Conservation (phyloP, 2,888 invertebrate genomes). For the Boloria euphrosyne region DNA sequence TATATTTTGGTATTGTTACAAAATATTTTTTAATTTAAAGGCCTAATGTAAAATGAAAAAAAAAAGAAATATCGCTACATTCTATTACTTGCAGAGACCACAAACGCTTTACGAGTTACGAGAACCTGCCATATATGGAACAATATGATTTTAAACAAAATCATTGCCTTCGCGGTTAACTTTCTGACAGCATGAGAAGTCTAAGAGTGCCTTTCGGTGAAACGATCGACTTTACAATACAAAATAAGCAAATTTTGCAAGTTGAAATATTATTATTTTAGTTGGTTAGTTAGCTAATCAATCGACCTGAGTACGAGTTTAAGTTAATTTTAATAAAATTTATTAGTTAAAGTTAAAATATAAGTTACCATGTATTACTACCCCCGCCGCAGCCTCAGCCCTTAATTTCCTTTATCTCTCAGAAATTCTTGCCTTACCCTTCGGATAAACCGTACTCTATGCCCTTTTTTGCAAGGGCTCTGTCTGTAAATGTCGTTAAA, state of each 20-base stretch:
- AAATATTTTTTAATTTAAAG: constrained; percentile 1
- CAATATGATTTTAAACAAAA: constrained; percentile 74
- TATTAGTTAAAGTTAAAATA: too few relatives aligned
- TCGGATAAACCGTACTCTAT: too few relatives aligned
- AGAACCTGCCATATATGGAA: constrained; percentile 60
- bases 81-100: constrained; percentile 38
- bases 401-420: too few relatives aligned
- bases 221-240: constrained; percentile 14
- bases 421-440: too few relatives aligned
- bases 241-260: constrained; percentile 12
- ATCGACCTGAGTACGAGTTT: too few relatives aligned
- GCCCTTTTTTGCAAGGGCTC: too few relatives aligned
- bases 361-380: too few relatives aligned
- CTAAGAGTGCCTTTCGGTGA: constrained; percentile 32
- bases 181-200: constrained; percentile 33
- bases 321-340: too few relatives aligned
- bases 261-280: constrained; percentile 4
- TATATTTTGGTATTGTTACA: too few relatives aligned
- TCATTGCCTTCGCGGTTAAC: constrained; percentile 50
- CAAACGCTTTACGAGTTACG: constrained; percentile 55
- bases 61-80: constrained; percentile 22
- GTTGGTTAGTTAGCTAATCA: neutral
- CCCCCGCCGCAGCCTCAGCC: too few relatives aligned
- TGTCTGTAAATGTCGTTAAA: too few relatives aligned
- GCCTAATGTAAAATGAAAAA: neutral